Evolutionary conservation across 2,888 invertebrate species (phyloP), one percentile per base, ranked within the genome.

Genomic region (Allygus modestus): DNA sequence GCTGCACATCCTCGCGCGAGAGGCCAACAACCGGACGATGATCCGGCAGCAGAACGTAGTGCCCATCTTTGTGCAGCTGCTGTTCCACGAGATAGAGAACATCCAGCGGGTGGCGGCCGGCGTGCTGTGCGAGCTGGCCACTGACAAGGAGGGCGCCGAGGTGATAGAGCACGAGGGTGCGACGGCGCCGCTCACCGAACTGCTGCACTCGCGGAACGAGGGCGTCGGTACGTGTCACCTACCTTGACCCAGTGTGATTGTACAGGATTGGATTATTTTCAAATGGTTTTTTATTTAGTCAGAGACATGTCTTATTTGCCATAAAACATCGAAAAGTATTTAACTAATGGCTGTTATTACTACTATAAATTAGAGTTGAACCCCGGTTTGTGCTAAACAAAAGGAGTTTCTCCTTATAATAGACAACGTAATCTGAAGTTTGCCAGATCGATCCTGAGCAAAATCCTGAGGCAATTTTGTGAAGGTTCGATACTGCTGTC

Each of bases 91-190:
- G 91, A 97, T 98, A 87, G 99, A 99, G 91, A 99, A 98, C 90
- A 98, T 99, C 90, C 79, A 99, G 93, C 96, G 99, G 87, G 98
- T 98, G 43, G 98, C 99, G 31, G 98, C 98, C 9, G 99, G 99
- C 1, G 98, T 99, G 7, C 95, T 99, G 28, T 98, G 98, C 89
- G 99, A 99, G 91, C 91, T 99, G 88, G 98, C 99, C 0, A 96
- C 97, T 0, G 99, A 99, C 90, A 98, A 98, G 90, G 98, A 99
- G 91, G 98, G 98, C 9, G 98, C 98, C 0, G 98, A 98, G 90
- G 95, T 97, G 93, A 99, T 99, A 86, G 99, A 99, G 89, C 96
- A 97, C 88, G 98, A 99, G 91, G 99, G 98, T 20, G 99, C 99
- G 73, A 98, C 98, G 0, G 96, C 97, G 11, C 98, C 98, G 0